These are phyloP conservation scores for Frankliniella fusca DNA, from an alignment of 2,888 invertebrate species.

Conservation along the genomic window DNA sequence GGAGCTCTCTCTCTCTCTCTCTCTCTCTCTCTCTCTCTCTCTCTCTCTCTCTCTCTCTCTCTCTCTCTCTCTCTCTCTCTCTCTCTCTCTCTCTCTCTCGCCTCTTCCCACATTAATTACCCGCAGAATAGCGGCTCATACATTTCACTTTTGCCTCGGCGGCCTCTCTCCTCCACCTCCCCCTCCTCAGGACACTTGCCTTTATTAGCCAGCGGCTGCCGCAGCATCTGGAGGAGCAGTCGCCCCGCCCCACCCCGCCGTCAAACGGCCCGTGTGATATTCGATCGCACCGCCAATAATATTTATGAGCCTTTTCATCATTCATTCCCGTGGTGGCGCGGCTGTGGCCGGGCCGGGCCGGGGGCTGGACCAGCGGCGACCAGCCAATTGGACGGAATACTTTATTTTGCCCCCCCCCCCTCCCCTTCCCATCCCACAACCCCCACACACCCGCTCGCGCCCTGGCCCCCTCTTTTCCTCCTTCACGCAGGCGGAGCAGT, in stretches of 20 bases:
- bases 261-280: neutral
- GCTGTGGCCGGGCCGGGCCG: neutral
- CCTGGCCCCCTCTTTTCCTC: neutral
- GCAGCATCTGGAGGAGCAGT: neutral
- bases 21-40: too few relatives aligned
- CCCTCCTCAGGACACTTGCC: too few relatives aligned
- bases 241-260: neutral
- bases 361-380: neutral
- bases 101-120: too few relatives aligned
- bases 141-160: too few relatives aligned
- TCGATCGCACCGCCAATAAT: neutral
- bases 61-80: too few relatives aligned
- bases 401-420: neutral
- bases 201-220: neutral
- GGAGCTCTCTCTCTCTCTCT: too few relatives aligned
- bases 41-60: too few relatives aligned
- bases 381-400: conserved; percentile 24
- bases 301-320: neutral
- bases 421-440: neutral
- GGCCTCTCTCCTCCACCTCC: too few relatives aligned
- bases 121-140: too few relatives aligned
- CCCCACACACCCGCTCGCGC: too few relatives aligned
- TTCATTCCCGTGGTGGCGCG: neutral
- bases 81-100: too few relatives aligned
- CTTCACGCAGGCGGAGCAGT: neutral